Conservation (phyloP, 2,113 vertebrate species). For the Carassius carassius region DNA sequence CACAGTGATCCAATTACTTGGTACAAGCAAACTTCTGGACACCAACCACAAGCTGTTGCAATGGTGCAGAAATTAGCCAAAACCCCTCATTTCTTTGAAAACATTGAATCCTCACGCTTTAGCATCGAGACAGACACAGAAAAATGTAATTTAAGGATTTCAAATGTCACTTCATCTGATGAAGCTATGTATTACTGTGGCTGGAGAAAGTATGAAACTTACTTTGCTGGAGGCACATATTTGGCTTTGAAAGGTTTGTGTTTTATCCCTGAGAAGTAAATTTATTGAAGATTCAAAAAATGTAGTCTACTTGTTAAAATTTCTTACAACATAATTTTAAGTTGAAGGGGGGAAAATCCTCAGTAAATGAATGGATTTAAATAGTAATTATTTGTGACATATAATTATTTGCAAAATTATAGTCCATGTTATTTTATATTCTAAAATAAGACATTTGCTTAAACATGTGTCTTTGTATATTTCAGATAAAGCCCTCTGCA, state of each 20-base stretch:
- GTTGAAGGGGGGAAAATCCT: too few relatives aligned
- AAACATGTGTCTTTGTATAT: not conserved
- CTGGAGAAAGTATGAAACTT: not conserved
- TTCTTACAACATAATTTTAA: too few relatives aligned
- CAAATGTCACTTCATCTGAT: constrained; percentile 17
- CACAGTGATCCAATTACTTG: constrained; percentile 34
- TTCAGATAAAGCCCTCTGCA: too few relatives aligned
- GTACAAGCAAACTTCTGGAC: constrained; percentile 52
- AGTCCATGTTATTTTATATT: not conserved
- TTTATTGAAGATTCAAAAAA: not conserved
- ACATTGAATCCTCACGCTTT: not conserved
- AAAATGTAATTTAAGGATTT: not conserved
- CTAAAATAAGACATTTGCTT: not conserved
- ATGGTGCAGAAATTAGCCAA: not conserved
- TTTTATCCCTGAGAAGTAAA: not conserved
- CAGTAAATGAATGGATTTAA: too few relatives aligned
- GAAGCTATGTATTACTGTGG: constrained; percentile 25
- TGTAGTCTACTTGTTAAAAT: too few relatives aligned
- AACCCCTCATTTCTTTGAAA: not conserved
- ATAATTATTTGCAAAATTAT: not conserved
- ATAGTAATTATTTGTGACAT: not conserved
- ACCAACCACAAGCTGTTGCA: constrained; percentile 49
- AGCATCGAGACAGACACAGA: not conserved
- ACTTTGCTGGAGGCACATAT: constrained; percentile 17
- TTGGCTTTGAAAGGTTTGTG: constrained; percentile 10